phyloP scores from a whole-genome alignment of 2,888 invertebrate genomes.

The Coleophora flavipennella region DNA sequence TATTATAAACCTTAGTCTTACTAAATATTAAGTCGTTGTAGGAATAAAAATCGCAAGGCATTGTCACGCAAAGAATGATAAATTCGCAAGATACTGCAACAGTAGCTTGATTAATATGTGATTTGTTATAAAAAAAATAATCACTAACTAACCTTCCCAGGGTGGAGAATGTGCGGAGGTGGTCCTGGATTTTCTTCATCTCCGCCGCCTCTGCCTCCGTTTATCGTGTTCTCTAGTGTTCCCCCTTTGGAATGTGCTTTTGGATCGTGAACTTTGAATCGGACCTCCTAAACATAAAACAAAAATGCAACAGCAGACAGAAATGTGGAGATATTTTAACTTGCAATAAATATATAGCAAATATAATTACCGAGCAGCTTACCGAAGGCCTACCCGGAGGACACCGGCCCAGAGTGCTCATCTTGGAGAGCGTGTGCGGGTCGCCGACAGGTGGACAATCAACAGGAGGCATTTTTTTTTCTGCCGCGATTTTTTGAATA shows the following conservation, averaged over 20 bases:
- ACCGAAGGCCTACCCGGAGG: slow-evolving; percentile 68
- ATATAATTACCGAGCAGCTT: slow-evolving; percentile 30
- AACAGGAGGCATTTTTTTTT: slow-evolving; percentile 87
- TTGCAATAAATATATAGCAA: slow-evolving; percentile 11
- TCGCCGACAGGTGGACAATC: slow-evolving; percentile 83
- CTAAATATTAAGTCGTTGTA: too few species aligned
- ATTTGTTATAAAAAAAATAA: neutral
- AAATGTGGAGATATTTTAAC: neutral
- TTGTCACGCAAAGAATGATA: neutral
- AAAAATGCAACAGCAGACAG: slow-evolving; percentile 6
- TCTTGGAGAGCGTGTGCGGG: slow-evolving; percentile 78
- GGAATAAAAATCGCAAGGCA: slow-evolving; percentile 2
- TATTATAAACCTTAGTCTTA: too few species aligned
- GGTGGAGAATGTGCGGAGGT: slow-evolving; percentile 85
- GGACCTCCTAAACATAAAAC: slow-evolving; percentile 83
- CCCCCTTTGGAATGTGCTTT: slow-evolving; percentile 95
- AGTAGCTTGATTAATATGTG: too few species aligned
- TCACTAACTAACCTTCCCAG: slow-evolving; percentile 77
- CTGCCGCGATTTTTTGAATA: slow-evolving; percentile 92
- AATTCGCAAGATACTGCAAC: neutral
- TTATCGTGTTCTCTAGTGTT: slow-evolving; percentile 91
- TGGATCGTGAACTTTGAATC: slow-evolving; percentile 95
- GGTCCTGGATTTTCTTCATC: slow-evolving; percentile 77
- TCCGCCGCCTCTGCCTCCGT: slow-evolving; percentile 80
- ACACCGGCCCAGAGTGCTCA: slow-evolving; percentile 81